A percentile compares a stretch with the other conserved stretches of the same genome.
These are phyloP conservation scores for Darevskia nairensis DNA, from an alignment of 2,797 vertebrate genomes.

Conservation along the genomic window DNA sequence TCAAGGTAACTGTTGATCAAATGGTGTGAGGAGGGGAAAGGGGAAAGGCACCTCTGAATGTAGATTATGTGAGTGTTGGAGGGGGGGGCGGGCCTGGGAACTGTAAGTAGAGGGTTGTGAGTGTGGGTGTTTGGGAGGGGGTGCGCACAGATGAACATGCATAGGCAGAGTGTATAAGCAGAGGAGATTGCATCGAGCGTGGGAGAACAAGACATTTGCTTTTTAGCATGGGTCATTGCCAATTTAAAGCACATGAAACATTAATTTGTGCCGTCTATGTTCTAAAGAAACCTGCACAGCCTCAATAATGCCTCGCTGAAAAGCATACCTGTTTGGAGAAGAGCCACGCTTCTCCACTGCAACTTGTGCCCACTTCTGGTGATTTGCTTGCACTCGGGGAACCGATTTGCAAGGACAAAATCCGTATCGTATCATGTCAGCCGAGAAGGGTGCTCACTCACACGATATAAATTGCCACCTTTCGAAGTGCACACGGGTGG, in stretches of 20 bases:
- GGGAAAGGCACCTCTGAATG: neutral
- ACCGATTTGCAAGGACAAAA: neutral
- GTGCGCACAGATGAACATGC: neutral
- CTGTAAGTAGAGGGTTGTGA: neutral
- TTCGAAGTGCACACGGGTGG: neutral
- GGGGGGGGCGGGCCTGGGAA: neutral
- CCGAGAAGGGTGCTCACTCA: neutral
- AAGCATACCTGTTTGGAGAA: neutral
- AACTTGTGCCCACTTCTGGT: neutral
- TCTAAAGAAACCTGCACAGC: neutral
- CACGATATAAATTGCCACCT: neutral
- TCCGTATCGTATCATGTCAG: neutral
- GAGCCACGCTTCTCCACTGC: no score
- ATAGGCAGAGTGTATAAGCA: neutral
- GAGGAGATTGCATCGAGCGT: neutral
- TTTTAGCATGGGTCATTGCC: conserved; percentile 7
- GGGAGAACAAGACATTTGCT: neutral
- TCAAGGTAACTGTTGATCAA: fast-evolving
- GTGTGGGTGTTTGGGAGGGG: neutral
- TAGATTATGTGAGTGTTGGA: neutral
- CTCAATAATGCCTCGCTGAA: neutral
- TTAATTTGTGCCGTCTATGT: conserved; percentile 8
- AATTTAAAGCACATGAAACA: neutral
- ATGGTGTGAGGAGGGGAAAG: neutral
- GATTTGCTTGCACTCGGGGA: neutral